A percentile compares a stretch with the other conserved stretches of the same genome.
phyloP scores from a whole-genome alignment of 2,888 invertebrate genomes.

The Artemia sinica region DNA sequence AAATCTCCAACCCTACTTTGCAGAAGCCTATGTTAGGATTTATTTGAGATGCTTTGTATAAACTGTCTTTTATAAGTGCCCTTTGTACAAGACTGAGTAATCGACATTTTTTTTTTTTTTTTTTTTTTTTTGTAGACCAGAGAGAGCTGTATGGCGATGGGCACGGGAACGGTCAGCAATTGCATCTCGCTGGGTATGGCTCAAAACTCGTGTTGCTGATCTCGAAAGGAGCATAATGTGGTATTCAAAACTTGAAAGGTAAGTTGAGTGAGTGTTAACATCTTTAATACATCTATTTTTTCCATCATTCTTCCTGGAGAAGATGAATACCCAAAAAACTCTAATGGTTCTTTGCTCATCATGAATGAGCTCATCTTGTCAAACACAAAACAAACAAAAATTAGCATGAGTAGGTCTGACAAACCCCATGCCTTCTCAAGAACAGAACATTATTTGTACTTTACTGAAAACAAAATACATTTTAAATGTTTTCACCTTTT shows the following conservation, averaged over 20 bases:
- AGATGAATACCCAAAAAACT: too few relatives aligned
- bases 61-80: neutral
- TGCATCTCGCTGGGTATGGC: slow-evolving; percentile 75
- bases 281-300: too few relatives aligned
- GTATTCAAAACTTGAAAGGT: slow-evolving; percentile 56
- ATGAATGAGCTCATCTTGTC: too few relatives aligned
- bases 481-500: too few relatives aligned
- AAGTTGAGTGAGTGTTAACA: neutral
- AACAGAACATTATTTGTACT: too few relatives aligned
- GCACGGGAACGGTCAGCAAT: slow-evolving; percentile 57
- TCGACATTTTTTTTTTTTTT: slow-evolving; percentile 28
- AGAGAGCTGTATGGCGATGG: slow-evolving; percentile 34
- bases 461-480: too few relatives aligned
- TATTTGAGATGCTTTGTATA: neutral
- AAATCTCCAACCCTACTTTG: neutral
- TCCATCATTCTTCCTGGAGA: too few relatives aligned
- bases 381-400: too few relatives aligned
- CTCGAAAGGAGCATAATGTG: slow-evolving; percentile 76
- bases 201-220: slow-evolving; percentile 79
- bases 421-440: too few relatives aligned
- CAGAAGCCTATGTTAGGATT: neutral
- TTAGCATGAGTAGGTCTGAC: too few relatives aligned
- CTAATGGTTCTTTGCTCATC: too few relatives aligned
- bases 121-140: slow-evolving; percentile 39
- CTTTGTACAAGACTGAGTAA: slow-evolving; percentile 12